Conservation (phyloP, 2,113 vertebrate genomes). For the Phalacrocorax aristotelis region DNA sequence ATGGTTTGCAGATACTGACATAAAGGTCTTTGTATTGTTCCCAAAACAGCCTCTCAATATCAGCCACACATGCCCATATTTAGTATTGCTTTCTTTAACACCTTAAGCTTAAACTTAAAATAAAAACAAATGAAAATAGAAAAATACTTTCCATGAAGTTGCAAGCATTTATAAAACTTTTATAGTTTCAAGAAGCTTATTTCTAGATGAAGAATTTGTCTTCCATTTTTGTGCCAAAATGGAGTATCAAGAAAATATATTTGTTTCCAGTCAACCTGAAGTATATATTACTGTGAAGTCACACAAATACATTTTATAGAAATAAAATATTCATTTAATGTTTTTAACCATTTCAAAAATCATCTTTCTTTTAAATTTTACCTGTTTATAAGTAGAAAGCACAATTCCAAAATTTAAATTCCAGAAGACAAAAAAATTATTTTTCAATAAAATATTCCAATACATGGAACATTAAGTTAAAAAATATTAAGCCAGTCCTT, state of each 20-base stretch:
- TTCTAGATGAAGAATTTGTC: neutral
- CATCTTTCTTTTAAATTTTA: neutral
- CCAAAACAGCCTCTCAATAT: neutral
- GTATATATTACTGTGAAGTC: neutral
- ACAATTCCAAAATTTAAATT: neutral
- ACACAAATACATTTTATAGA: neutral
- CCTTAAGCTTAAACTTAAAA: neutral
- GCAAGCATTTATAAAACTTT: neutral
- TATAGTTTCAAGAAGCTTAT: neutral
- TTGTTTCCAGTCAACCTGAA: neutral
- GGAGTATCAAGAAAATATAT: neutral
- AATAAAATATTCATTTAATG: neutral
- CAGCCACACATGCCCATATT: neutral
- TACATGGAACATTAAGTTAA: neutral
- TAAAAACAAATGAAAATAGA: neutral
- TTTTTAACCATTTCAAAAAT: neutral
- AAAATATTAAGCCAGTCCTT: neutral
- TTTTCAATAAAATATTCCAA: neutral
- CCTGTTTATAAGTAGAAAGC: neutral
- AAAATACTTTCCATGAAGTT: neutral
- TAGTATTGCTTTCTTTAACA: neutral
- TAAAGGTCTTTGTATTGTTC: neutral
- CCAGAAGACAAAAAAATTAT: neutral
- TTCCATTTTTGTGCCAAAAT: neutral
- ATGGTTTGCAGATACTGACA: neutral